Conservation (phyloP, 35 echinoderm and acorn worm species). For the Strongylocentrotus purpuratus region DNA sequence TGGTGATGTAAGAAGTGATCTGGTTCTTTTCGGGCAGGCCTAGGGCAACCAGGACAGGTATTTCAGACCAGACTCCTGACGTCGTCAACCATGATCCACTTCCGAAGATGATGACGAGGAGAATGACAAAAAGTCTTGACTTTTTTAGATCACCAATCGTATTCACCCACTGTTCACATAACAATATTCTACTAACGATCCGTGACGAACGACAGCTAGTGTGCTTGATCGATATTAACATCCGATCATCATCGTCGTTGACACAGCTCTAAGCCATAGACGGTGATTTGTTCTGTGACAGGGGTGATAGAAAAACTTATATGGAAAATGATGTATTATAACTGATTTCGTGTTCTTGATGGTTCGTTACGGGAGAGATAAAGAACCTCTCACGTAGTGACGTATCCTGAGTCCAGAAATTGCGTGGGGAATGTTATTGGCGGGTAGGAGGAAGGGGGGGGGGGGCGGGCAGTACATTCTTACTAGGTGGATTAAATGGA, state of each 20-base stretch:
- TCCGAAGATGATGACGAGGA: constrained; percentile 27
- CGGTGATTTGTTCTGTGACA: not conserved
- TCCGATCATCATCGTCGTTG: not conserved
- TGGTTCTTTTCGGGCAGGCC: constrained; percentile 3
- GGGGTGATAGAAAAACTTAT: not conserved
- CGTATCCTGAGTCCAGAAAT: no score
- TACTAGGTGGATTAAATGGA: no score
- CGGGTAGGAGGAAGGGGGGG: no score
- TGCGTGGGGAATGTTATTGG: no score
- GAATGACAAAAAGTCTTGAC: not conserved
- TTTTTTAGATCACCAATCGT: no score
- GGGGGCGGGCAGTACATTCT: no score
- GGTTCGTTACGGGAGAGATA: no score
- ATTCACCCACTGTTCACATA: no score
- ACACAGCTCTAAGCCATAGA: not conserved
- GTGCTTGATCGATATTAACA: no score
- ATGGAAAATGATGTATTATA: not conserved
- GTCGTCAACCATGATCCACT: not conserved
- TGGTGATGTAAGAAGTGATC: constrained; percentile 23
- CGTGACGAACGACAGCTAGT: no score
- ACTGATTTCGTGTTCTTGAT: not conserved
- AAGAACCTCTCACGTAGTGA: no score
- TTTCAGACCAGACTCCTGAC: constrained; percentile 5
- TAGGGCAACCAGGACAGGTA: not conserved
- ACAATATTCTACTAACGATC: no score